phyloP scores from a whole-genome alignment of 2,113 vertebrate species.

The Channa argus region DNA sequence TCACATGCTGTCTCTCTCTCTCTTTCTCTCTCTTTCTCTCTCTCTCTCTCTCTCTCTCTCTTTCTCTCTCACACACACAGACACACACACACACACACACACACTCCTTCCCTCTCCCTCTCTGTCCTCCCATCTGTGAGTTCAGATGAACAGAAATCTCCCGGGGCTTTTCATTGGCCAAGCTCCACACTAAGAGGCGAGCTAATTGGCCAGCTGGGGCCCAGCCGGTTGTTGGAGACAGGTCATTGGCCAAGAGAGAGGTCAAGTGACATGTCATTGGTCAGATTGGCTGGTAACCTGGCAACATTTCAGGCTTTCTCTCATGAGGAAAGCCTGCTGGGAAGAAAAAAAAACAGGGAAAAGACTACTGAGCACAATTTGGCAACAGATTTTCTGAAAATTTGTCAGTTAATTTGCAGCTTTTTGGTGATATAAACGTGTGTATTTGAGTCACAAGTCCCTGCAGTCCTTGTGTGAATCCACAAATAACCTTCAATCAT shows the following conservation, averaged over 20 bases:
- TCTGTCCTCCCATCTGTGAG: slow-evolving; percentile 79
- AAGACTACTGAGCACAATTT: slow-evolving; percentile 45
- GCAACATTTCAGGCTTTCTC: slow-evolving; percentile 64
- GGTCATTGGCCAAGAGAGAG: slow-evolving; percentile 73
- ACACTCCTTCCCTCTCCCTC: slow-evolving; percentile 24
- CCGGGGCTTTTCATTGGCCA: slow-evolving; percentile 76
- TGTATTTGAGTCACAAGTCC: slow-evolving; percentile 22
- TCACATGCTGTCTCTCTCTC: slow-evolving; percentile 25
- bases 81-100: slow-evolving; percentile 17
- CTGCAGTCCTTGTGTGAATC: slow-evolving; percentile 32
- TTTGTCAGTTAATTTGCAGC: slow-evolving; percentile 53
- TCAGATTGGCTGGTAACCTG: slow-evolving; percentile 70
- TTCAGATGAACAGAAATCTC: slow-evolving; percentile 80
- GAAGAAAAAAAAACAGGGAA: slow-evolving; percentile 13
- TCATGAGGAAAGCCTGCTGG: slow-evolving; percentile 53
- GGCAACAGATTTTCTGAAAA: slow-evolving; percentile 38
- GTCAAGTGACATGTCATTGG: slow-evolving; percentile 81
- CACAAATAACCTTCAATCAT: slow-evolving; percentile 47
- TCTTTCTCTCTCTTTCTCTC: neutral
- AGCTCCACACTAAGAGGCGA: slow-evolving; percentile 74
- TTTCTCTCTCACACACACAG: slow-evolving; percentile 23
- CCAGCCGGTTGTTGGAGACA: slow-evolving; percentile 71
- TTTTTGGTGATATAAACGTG: slow-evolving; percentile 26
- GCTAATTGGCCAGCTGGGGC: slow-evolving; percentile 84
- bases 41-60: slow-evolving; percentile 1